Conservation (phyloP, 2,888 invertebrate species). For the Lissocephala sabroskyi region DNA sequence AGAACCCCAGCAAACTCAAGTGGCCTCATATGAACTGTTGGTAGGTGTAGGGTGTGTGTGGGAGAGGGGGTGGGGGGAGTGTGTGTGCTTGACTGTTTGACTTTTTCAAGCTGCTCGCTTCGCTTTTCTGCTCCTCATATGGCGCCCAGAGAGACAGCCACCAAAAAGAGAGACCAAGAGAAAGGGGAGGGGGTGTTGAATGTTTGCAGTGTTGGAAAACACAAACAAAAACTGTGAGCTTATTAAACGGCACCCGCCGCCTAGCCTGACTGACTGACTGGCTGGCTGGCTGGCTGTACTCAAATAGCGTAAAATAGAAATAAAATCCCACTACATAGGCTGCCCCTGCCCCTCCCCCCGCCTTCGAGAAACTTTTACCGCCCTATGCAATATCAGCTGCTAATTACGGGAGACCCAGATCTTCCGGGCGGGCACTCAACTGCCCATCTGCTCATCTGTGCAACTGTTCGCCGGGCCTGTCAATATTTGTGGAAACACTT, state of each 20-base stretch:
- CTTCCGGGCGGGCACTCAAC: too few species aligned
- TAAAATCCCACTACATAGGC: constrained; percentile 34
- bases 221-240: constrained; percentile 54
- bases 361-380: constrained; percentile 44
- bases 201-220: constrained; percentile 27
- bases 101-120: constrained; percentile 5
- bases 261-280: not conserved
- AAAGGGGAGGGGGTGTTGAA: constrained; percentile 28
- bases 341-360: too few species aligned
- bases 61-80: too few species aligned
- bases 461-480: too few species aligned
- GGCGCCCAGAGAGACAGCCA: too few species aligned
- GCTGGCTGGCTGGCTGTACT: constrained; percentile 32
- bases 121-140: not conserved
- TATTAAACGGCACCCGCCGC: not conserved
- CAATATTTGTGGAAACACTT: constrained; percentile 70
- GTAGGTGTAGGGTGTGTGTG: not conserved
- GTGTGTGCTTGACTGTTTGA: constrained; percentile 25
- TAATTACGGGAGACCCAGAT: constrained; percentile 37
- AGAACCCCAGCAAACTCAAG: constrained; percentile 39
- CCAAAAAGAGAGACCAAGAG: too few species aligned
- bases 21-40: constrained; percentile 17
- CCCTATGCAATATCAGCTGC: constrained; percentile 58
- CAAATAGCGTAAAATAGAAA: constrained; percentile 57
- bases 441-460: constrained; percentile 5